A percentile compares a stretch with the other conserved stretches of the same genome.
Conservation (phyloP, 1,140 invertebrate species). For the Caenorhabditis remanei region DNA sequence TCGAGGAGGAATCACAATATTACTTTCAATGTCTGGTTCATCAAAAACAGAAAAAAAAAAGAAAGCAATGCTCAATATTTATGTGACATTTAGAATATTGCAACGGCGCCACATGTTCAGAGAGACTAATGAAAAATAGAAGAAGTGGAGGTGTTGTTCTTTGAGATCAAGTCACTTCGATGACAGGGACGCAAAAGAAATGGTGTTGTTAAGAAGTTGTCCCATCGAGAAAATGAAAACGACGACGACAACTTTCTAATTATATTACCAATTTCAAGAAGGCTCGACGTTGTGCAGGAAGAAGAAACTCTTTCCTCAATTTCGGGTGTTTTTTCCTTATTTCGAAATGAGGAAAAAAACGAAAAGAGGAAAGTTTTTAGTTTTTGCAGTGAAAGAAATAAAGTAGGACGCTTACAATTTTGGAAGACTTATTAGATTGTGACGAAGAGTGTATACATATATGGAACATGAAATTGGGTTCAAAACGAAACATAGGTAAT, state of each 20-base stretch:
- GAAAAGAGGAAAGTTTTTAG: background rate
- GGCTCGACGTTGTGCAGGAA: background rate
- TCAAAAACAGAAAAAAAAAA: background rate
- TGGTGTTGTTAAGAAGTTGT: slow-evolving; percentile 22
- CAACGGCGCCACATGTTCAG: slow-evolving; percentile 22
- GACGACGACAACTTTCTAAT: slow-evolving; percentile 42
- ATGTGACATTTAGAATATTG: slow-evolving; percentile 24
- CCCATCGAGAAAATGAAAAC: slow-evolving; percentile 37
- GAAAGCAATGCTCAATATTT: background rate
- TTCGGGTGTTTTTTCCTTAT: background rate
- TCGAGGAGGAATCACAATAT: background rate
- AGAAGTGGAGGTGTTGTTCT: slow-evolving; percentile 12
- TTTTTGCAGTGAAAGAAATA: background rate
- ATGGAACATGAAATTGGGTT: slow-evolving; percentile 17
- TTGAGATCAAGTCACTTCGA: background rate
- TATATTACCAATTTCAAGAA: slow-evolving; percentile 40
- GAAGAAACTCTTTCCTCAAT: background rate
- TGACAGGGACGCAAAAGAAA: background rate
- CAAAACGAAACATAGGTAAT: background rate
- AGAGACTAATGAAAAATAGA: background rate
- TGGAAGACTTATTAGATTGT: slow-evolving; percentile 36
- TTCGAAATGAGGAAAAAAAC: background rate
- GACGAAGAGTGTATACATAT: background rate
- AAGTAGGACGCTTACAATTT: slow-evolving; percentile 30
- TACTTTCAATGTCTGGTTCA: background rate